phyloP scores from a whole-genome alignment of 2,888 invertebrate genomes.

The Tetragonula carbonaria region DNA sequence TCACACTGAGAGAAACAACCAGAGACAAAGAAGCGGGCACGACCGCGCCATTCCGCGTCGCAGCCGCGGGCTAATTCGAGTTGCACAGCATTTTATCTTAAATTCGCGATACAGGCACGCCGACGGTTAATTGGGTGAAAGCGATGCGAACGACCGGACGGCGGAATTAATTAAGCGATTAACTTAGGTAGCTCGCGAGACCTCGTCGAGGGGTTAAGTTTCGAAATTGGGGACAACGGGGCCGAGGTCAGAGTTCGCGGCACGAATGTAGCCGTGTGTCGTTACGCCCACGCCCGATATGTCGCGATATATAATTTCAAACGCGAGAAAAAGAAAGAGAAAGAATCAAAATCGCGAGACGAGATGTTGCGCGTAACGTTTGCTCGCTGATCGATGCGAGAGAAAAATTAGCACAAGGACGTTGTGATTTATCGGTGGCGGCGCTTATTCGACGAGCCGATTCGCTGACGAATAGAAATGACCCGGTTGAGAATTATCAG shows the following conservation, averaged over 20 bases:
- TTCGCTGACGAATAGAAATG: conserved; percentile 2
- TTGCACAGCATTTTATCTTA: conserved; percentile 52
- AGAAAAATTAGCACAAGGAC: conserved; percentile 40
- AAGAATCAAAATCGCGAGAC: not conserved
- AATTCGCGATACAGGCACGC: conserved; percentile 57
- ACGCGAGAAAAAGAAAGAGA: conserved; percentile 3
- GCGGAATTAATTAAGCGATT: conserved; percentile 80
- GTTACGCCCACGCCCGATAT: conserved; percentile 53
- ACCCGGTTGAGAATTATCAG: not conserved
- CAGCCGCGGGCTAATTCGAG: conserved; percentile 28
- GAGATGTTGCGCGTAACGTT: not conserved
- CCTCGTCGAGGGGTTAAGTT: conserved; percentile 77
- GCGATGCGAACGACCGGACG: conserved; percentile 76
- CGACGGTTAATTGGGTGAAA: conserved; percentile 75
- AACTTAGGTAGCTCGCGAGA: conserved; percentile 75
- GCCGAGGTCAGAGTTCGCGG: conserved; percentile 73
- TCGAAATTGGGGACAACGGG: conserved; percentile 79
- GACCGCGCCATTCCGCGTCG: not conserved
- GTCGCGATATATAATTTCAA: conserved; percentile 16
- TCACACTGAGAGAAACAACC: not conserved
- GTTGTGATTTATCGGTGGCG: conserved; percentile 15
- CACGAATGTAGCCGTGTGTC: conserved; percentile 53
- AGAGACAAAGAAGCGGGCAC: not conserved
- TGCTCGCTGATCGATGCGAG: not conserved
- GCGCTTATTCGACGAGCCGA: not conserved